A percentile compares a stretch with the other conserved stretches of the same genome.
These are phyloP conservation scores for Nestor notabilis DNA, from an alignment of 2,113 vertebrate species.

Conservation along the genomic window DNA sequence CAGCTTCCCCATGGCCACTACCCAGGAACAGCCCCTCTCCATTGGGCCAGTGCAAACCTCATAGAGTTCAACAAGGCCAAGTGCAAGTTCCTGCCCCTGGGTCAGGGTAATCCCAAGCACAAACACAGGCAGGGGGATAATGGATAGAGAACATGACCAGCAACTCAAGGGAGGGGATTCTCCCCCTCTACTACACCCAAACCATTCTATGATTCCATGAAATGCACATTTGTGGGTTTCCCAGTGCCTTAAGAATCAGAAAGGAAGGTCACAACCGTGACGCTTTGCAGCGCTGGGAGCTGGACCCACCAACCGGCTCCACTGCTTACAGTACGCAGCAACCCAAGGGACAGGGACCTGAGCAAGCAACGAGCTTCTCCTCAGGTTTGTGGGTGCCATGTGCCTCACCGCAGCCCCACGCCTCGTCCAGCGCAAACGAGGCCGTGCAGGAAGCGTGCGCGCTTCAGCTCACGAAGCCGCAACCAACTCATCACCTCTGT, in stretches of 20 bases:
- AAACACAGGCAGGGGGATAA: too few species aligned
- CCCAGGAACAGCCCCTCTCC: background rate
- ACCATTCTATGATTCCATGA: background rate
- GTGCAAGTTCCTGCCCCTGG: too few species aligned
- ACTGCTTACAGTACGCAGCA: background rate
- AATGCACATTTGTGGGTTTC: background rate
- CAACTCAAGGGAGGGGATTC: too few species aligned
- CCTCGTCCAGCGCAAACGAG: background rate
- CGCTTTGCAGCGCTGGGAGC: background rate
- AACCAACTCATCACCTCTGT: background rate
- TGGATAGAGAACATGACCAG: too few species aligned
- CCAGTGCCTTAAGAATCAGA: background rate
- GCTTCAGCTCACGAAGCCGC: background rate
- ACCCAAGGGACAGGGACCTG: accelerated
- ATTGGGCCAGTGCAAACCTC: too few species aligned
- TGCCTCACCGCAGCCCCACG: background rate
- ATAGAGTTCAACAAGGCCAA: too few species aligned
- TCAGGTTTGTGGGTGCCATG: accelerated
- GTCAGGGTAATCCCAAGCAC: too few species aligned
- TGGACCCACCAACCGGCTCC: accelerated
- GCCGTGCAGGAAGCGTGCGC: background rate
- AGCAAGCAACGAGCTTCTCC: background rate
- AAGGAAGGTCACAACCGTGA: too few species aligned
- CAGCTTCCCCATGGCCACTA: background rate
- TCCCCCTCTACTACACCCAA: background rate